Base-by-base conservation (phyloP, 2,113 vertebrate species). In the Aplodontia rufa region DNA sequence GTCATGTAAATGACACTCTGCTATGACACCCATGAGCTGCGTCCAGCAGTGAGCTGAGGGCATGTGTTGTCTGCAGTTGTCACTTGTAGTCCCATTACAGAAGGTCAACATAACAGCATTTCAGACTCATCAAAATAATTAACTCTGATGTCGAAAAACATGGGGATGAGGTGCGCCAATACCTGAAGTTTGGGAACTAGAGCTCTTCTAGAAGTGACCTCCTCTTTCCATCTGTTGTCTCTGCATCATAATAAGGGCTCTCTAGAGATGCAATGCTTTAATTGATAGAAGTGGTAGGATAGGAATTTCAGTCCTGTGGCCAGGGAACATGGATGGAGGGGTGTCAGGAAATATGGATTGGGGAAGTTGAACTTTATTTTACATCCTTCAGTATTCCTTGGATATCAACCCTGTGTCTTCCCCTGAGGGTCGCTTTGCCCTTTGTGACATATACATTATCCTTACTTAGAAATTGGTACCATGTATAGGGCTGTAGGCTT, bases 381-480 rank as follows among this genome's bases (percentile, higher is more conserved):
- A 64, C 1, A 91, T 51, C n/a, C 8, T n/a, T 51, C 10, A 84
- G 9, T 80, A 7, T 91, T 83, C 47, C 5, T 37, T 95, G 30
- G 49, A 40, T 75, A 37, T 93, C 35, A 93, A 37, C 26, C 14
- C 30, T 45, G 10, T 53, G n/a, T 68, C 78, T 92, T 35, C n/a
- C 64, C 40, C 35, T 5, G 12, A 66, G 82, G 20, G 13, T 87
- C 68, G 22, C 40, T 64, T 88, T 82, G 45, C 30, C 8, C 37
- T 95, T 88, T 89, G 79, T 78, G 76, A 95, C 49, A 69, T n/a
- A 37, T 32, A 32, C 28, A 55, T 86, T 93, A 79, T 68, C 69
- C 12, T 97, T 79, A 30, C 40, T 87, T 28, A 42, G 58, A 93
- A 94, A 94, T 83, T 58, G 76, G 32, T 7, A 49, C 40, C 93